These are phyloP conservation scores for Cinara cedri DNA, from an alignment of 2,888 invertebrate genomes.

Conservation along the genomic window DNA sequence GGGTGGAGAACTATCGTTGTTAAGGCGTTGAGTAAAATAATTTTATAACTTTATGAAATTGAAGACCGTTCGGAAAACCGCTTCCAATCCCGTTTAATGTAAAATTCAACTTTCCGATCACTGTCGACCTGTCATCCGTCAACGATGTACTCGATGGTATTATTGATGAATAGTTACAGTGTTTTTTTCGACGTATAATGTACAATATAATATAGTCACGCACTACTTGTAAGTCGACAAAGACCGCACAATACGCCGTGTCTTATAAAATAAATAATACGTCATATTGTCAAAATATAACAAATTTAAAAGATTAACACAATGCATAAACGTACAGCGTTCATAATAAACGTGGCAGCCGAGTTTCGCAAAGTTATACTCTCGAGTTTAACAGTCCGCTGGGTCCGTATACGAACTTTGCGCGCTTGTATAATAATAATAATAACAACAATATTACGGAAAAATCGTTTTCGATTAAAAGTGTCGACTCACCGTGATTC, in stretches of 20 bases:
- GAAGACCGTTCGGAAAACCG: too few relatives aligned
- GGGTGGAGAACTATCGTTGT: too few relatives aligned
- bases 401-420: background rate
- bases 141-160: too few relatives aligned
- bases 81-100: too few relatives aligned
- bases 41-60: too few relatives aligned
- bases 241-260: background rate
- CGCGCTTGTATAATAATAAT: background rate
- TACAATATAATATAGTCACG: background rate
- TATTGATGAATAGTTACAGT: too few relatives aligned
- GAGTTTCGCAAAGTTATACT: conserved; percentile 9
- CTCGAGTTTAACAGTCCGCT: conserved; percentile 8
- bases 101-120: too few relatives aligned
- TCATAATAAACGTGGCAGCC: background rate
- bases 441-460: background rate
- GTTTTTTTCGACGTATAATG: too few relatives aligned
- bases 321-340: background rate
- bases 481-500: conserved; percentile 23
- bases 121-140: too few relatives aligned
- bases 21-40: too few relatives aligned
- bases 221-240: conserved; percentile 2
- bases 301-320: conserved; percentile 3
- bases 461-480: background rate
- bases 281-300: background rate
- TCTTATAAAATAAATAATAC: too few relatives aligned